These are phyloP conservation scores for Girardia tigrina DNA, from an alignment of 2,888 invertebrate species.

Conservation along the genomic window DNA sequence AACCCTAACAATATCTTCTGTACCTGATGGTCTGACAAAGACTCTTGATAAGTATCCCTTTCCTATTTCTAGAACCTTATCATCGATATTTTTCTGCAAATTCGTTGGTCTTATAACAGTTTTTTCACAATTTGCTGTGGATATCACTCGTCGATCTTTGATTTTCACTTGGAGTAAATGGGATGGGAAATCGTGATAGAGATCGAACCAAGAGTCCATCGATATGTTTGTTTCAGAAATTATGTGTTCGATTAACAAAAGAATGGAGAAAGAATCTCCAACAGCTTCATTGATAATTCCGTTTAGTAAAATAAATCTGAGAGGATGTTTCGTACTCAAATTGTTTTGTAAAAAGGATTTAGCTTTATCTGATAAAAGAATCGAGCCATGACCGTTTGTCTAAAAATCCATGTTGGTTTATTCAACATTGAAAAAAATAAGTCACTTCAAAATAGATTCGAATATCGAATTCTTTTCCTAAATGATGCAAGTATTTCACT, in stretches of 20 bases:
- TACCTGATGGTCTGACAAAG: conserved; percentile 69
- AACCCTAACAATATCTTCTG: conserved; percentile 84
- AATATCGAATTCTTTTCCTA: conserved; percentile 65
- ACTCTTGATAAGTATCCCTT: conserved; percentile 28
- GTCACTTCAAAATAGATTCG: conserved; percentile 88
- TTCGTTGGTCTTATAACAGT: conserved; percentile 66
- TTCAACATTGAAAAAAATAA: background rate
- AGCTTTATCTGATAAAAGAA: conserved; percentile 39
- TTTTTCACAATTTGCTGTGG: conserved; percentile 74
- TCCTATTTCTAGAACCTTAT: conserved; percentile 21
- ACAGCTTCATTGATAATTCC: conserved; percentile 47
- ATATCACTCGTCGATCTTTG: conserved; percentile 67
- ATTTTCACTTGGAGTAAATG: conserved; percentile 61
- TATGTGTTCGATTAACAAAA: conserved; percentile 80
- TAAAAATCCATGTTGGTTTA: background rate
- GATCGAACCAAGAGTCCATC: conserved; percentile 63
- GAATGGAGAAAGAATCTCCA: conserved; percentile 88
- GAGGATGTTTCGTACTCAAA: background rate
- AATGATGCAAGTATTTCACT: conserved; percentile 74
- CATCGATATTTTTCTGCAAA: conserved; percentile 57
- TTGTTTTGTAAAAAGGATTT: background rate
- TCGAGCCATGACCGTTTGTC: conserved; percentile 95
- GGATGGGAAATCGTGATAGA: conserved; percentile 71
- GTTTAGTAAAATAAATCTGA: background rate
- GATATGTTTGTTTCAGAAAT: conserved; percentile 61